Evolutionary conservation across 2,888 invertebrate species (phyloP).

Genomic region (Chorisops tibialis): DNA sequence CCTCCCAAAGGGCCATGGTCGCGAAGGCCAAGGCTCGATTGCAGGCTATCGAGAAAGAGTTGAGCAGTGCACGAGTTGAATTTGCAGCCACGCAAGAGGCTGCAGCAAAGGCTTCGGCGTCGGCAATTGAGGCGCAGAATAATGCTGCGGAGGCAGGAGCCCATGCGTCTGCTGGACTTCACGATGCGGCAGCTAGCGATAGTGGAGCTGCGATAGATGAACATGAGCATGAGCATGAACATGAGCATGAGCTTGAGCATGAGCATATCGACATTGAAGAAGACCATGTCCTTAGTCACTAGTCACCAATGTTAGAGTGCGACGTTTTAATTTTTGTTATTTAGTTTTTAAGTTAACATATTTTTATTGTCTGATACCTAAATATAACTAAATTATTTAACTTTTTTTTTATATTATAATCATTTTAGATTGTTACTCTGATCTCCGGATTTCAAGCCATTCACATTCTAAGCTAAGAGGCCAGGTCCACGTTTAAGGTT

Average conservation of each 20-base stretch:
- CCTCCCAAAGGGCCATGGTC: conserved; percentile 71
- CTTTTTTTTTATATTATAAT: no score
- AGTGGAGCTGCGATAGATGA: background rate
- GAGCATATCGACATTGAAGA: no score
- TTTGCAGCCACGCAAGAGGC: conserved; percentile 68
- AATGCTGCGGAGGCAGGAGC: conserved; percentile 69
- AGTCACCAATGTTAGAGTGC: no score
- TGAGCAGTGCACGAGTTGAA: conserved; percentile 64
- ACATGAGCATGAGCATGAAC: background rate
- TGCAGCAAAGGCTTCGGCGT: conserved; percentile 62
- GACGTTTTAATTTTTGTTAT: background rate
- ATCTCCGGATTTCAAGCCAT: no score
- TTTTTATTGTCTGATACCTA: no score
- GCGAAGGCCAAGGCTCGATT: conserved; percentile 67
- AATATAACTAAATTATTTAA: no score
- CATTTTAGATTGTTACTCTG: no score
- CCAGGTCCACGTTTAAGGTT: no score
- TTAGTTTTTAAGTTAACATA: no score
- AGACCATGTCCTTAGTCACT: no score
- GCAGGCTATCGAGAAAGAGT: conserved; percentile 62
- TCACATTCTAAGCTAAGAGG: no score
- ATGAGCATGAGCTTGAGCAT: background rate
- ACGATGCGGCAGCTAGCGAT: background rate
- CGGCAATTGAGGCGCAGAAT: conserved; percentile 66
- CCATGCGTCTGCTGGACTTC: conserved; percentile 54